These are phyloP conservation scores for Chiroxiphia lanceolata DNA, from an alignment of 2,797 vertebrate species.

Conservation along the genomic window DNA sequence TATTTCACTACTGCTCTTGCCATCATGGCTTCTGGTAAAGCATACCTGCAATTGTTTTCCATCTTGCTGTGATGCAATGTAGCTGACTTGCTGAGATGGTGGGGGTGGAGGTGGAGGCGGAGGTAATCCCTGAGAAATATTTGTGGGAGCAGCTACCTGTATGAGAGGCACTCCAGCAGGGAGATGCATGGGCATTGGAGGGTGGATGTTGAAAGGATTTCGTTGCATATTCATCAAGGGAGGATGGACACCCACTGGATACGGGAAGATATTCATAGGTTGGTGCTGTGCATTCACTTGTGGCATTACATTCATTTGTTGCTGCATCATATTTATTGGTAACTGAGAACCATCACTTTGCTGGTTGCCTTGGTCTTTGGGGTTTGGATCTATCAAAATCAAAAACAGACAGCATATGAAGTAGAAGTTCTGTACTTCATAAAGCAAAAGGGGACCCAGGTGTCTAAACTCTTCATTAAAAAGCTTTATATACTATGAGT, in stretches of 20 bases:
- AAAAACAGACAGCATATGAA: background rate
- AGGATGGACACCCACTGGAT: constrained; percentile 81
- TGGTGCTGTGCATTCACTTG: constrained; percentile 76
- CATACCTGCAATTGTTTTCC: constrained; percentile 86
- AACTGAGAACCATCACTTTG: constrained; percentile 84
- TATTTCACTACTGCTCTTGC: background rate
- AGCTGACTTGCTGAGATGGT: constrained; percentile 88
- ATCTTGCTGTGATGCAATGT: constrained; percentile 83
- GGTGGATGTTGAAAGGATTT: constrained; percentile 82
- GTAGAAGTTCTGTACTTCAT: background rate
- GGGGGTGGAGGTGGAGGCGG: constrained; percentile 95
- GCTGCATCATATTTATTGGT: constrained; percentile 80
- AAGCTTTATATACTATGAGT: background rate
- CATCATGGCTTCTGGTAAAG: constrained; percentile 19
- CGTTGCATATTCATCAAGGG: constrained; percentile 85
- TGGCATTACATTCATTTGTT: constrained; percentile 82
- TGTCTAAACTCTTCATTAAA: background rate
- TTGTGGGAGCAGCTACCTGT: constrained; percentile 85
- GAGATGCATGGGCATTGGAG: constrained; percentile 88
- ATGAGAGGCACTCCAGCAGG: constrained; percentile 86
- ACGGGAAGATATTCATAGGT: constrained; percentile 82
- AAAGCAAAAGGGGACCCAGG: background rate
- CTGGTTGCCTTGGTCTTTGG: constrained; percentile 82
- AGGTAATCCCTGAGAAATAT: constrained; percentile 86
- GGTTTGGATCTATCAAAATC: constrained; percentile 80